These are phyloP conservation scores for Formica aserva DNA, from an alignment of 2,888 invertebrate genomes.

Conservation along the genomic window DNA sequence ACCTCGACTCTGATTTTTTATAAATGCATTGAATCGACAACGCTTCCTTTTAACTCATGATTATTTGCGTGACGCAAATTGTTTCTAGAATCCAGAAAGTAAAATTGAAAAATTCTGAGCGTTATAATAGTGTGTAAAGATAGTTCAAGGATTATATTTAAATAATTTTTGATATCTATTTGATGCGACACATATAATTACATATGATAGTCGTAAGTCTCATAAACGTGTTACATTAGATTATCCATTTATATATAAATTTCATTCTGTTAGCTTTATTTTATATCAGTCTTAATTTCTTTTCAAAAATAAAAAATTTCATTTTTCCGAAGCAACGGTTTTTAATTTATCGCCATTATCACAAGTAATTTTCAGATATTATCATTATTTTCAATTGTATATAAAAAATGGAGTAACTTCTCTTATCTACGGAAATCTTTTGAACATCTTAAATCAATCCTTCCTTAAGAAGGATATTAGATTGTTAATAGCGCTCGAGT, in stretches of 20 bases:
- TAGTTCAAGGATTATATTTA: not conserved
- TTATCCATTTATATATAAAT: not conserved
- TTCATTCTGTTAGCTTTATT: not conserved
- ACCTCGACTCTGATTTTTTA: slow-evolving; percentile 4
- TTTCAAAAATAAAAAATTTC: not conserved
- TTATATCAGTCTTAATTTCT: not conserved
- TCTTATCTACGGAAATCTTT: not conserved
- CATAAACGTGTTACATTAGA: not conserved
- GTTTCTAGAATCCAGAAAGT: not conserved
- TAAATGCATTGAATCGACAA: not conserved
- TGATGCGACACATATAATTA: not conserved
- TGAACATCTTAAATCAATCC: not conserved
- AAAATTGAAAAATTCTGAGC: not conserved
- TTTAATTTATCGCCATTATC: not conserved
- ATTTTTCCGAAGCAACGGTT: not conserved
- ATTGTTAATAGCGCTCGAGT: slow-evolving; percentile 44
- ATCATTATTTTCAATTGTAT: not conserved
- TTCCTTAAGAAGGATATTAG: slow-evolving; percentile 32
- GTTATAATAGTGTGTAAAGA: not conserved
- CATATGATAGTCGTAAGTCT: not conserved
- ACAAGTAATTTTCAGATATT: not conserved
- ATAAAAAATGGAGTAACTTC: not conserved
- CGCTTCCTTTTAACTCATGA: not conserved
- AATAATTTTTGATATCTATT: not conserved
- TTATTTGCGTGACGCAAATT: not conserved